These are phyloP conservation scores for Drosophila paucipuncta DNA, from an alignment of 2,888 invertebrate species.

Conservation along the genomic window DNA sequence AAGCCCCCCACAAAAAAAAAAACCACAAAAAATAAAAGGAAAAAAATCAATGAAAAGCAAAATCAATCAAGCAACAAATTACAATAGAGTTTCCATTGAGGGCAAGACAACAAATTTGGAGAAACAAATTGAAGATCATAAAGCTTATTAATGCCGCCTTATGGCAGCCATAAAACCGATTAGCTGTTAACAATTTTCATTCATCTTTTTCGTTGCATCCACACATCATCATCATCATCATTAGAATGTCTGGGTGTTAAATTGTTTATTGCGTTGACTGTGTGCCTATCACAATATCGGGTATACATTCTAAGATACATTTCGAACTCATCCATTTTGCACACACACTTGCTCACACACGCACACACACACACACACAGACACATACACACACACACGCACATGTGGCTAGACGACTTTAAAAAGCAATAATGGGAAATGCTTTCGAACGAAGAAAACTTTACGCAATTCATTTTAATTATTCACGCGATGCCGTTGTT, in stretches of 20 bases:
- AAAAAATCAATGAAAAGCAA: conserved; percentile 23
- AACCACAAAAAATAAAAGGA: conserved; percentile 8
- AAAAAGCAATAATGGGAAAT: conserved; percentile 72
- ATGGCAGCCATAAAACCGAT: conserved; percentile 40
- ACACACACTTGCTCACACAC: not conserved
- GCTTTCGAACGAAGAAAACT: conserved; percentile 45
- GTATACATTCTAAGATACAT: conserved; percentile 13
- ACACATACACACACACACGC: conserved; percentile 4
- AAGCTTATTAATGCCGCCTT: conserved; percentile 48
- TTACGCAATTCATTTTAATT: conserved; percentile 76
- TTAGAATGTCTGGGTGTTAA: conserved; percentile 49
- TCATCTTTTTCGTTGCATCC: conserved; percentile 39
- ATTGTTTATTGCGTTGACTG: conserved; percentile 72
- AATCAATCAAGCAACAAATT: conserved; percentile 72
- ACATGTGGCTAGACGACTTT: conserved; percentile 52
- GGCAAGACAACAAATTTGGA: conserved; percentile 26
- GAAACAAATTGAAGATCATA: conserved; percentile 56
- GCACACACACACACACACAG: not conserved
- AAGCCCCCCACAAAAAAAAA: conserved; percentile 7
- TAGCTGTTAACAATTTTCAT: conserved; percentile 59
- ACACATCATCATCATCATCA: conserved; percentile 22
- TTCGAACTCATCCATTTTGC: conserved; percentile 30
- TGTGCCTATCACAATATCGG: conserved; percentile 65
- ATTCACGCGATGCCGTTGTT: conserved; percentile 69
- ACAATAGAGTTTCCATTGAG: conserved; percentile 31